phyloP scores from a whole-genome alignment of 2,888 invertebrate species.

The Spodoptera littoralis region DNA sequence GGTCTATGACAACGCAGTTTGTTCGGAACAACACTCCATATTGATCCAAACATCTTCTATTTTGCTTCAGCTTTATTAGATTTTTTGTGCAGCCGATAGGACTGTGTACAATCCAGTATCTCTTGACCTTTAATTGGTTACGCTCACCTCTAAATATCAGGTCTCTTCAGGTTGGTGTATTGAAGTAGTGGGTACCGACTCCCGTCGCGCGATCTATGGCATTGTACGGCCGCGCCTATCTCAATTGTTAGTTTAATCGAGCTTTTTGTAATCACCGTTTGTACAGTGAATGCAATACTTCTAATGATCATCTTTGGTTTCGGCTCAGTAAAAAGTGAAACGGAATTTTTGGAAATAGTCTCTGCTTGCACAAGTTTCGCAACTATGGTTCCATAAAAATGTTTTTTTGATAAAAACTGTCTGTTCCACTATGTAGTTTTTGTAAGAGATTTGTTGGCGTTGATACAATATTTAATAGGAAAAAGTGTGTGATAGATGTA shows the following conservation, averaged over 20 bases:
- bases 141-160: slow-evolving; percentile 30
- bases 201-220: slow-evolving; percentile 84
- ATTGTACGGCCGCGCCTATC: slow-evolving; percentile 76
- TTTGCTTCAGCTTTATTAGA: slow-evolving; percentile 84
- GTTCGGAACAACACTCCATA: slow-evolving; percentile 85
- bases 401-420: too few species aligned
- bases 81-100: slow-evolving; percentile 75
- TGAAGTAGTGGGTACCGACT: slow-evolving; percentile 69
- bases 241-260: slow-evolving; percentile 87
- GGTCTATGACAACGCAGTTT: slow-evolving; percentile 88
- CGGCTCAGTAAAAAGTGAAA: slow-evolving; percentile 69
- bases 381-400: not conserved
- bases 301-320: slow-evolving; percentile 63
- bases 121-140: slow-evolving; percentile 43
- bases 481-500: too few species aligned
- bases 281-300: slow-evolving; percentile 72
- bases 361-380: slow-evolving; percentile 37
- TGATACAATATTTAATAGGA: too few species aligned
- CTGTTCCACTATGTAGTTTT: too few species aligned
- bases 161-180: slow-evolving; percentile 55
- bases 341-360: slow-evolving; percentile 45
- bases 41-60: slow-evolving; percentile 87
- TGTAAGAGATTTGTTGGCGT: too few species aligned
- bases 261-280: slow-evolving; percentile 80
- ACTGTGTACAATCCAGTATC: slow-evolving; percentile 65